phyloP scores from a whole-genome alignment of 92 coral and sea anemone species.

The Bergia puertoricense region DNA sequence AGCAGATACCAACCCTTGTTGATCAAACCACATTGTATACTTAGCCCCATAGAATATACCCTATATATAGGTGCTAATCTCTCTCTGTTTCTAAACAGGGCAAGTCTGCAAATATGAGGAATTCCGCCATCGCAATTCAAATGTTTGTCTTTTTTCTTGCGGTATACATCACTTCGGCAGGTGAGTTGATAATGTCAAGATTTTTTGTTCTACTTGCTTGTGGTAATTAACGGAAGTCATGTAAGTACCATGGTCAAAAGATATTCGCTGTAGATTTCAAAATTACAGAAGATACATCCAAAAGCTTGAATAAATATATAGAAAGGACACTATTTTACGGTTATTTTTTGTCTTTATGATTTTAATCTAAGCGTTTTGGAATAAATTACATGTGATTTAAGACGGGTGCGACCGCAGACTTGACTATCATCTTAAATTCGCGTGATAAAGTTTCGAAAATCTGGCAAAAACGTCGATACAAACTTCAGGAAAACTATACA shows the following conservation, averaged over 20 bases:
- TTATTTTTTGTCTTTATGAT: background rate
- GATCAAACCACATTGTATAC: background rate
- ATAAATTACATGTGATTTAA: too few relatives aligned
- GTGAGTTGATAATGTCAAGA: background rate
- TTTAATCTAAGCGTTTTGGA: background rate
- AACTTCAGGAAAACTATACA: background rate
- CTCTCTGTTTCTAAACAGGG: background rate
- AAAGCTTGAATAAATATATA: background rate
- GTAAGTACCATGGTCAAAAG: background rate
- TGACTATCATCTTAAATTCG: background rate
- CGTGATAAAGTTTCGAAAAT: too few relatives aligned
- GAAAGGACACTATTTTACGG: background rate
- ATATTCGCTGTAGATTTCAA: background rate
- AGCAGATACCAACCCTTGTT: too few relatives aligned
- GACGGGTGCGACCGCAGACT: background rate
- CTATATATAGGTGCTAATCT: background rate
- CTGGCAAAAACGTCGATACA: background rate
- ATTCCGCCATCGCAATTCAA: background rate
- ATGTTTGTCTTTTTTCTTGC: background rate
- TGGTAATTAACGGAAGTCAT: background rate
- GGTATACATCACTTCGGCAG: background rate
- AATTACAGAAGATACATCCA: background rate
- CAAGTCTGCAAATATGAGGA: background rate
- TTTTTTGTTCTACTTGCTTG: background rate
- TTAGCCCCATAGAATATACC: background rate